Evolutionary conservation across 1,140 invertebrate species (phyloP), one percentile per base, ranked within the genome.

Genomic region (Phortica variegata): DNA sequence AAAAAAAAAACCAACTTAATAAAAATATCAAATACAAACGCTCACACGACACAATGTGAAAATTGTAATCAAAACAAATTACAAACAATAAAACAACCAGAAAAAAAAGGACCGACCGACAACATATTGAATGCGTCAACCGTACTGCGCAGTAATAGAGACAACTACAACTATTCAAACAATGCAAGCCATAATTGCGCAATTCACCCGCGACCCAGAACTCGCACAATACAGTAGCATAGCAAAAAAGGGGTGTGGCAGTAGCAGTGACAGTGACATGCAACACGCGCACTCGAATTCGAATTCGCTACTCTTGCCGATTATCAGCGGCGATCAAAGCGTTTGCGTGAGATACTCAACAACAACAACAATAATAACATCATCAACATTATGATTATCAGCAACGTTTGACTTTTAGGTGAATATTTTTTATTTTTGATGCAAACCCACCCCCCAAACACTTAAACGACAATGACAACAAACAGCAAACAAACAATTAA

Each of bases 401-500:
- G 26, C 40, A 59, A 19, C 60, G 45, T 60, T 68, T 68, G 63
- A 65, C 61, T 61, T 61, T 33, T 44, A 36, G 47, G 29, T 49
- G 44, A 49, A 51, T 23, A 43, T 15, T 33, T 9, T 33, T 15
- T 6, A 23, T 43, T 54, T 47, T 56, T 43, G 4, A 26, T 31
- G 23, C 44, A 49, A 50, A 47, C 56, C 54, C 56, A 50, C 49
- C 53, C 53, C 26, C 38, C 16, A 31, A 34, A 41, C 50, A 58
- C 60, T 68, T 58, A 61, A 65, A 55, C 51, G 56, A 48, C 58
- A 68, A 54, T 73, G 69, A 73, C 69, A 73, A 73, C 63, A 69
- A 56, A 62, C 59, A 62, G 63, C 62, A 70, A 71, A 71, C 68
- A 71, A 73, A 73, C 69, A 73, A 73, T 73, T 73, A 73, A 73